Percentiles rank a stretch among this genome's conserved stretches.
Conservation (phyloP, 2,888 invertebrate species). For the Mechanitis mazaeus region DNA sequence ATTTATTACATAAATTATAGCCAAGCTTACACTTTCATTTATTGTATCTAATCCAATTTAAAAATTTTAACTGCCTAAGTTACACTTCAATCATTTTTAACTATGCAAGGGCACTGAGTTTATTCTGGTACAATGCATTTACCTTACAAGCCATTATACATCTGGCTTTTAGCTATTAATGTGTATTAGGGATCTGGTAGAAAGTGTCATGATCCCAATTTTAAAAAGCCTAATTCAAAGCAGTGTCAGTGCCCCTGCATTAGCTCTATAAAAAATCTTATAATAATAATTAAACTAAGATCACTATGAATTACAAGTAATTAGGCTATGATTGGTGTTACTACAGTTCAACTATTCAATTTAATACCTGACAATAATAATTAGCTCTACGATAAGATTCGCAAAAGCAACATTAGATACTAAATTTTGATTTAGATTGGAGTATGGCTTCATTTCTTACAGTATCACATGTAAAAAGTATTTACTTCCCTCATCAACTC, state of each 20-base stretch:
- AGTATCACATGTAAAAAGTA: slow-evolving; percentile 43
- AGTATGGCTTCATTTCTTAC: slow-evolving; percentile 49
- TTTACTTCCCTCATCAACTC: slow-evolving; percentile 26
- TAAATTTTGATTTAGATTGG: slow-evolving; percentile 41
- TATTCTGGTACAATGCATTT: slow-evolving; percentile 10
- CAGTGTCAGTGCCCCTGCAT: slow-evolving; percentile 37
- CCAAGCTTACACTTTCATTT: slow-evolving; percentile 73
- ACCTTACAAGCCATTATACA: slow-evolving; percentile 11
- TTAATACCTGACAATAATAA: slow-evolving; percentile 43
- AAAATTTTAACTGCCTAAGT: slow-evolving; percentile 66
- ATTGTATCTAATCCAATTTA: slow-evolving; percentile 63
- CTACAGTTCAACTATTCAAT: slow-evolving; percentile 61
- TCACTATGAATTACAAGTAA: slow-evolving; percentile 67
- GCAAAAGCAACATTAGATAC: slow-evolving; percentile 53
- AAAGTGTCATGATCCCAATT: no score
- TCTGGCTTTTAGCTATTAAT: neutral
- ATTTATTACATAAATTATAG: slow-evolving; percentile 77
- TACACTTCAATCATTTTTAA: slow-evolving; percentile 52
- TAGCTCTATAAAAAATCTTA: slow-evolving; percentile 62
- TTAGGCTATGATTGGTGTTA: slow-evolving; percentile 75
- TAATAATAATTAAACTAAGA: slow-evolving; percentile 61
- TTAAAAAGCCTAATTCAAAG: neutral
- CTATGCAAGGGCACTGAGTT: slow-evolving; percentile 36
- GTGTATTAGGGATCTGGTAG: no score
- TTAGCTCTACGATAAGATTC: slow-evolving; percentile 42